Evolutionary conservation across 2,888 invertebrate species (phyloP), one percentile per base, ranked within the genome.

Genomic region (Patella depressa): DNA sequence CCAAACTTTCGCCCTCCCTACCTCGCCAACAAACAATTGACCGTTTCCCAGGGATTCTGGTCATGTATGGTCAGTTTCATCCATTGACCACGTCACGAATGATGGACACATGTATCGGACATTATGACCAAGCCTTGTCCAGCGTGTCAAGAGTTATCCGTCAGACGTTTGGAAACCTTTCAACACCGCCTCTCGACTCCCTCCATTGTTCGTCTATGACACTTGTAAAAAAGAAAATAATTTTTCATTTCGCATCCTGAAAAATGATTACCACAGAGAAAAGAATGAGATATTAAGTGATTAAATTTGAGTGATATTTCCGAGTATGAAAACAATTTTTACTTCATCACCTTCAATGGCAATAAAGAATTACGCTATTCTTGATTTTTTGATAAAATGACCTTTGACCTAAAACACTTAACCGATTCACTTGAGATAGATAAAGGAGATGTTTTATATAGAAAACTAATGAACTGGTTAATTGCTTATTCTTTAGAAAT

Each of bases 91-190:
- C 65, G 19, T 65, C 65, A 65, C 65, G 65, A 65, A 65, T 65
- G 65, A 65, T 65, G 65, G 65, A 65, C 65, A 65, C 65, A 24
- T 65, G 65, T 65, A 65, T 65, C 65, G 65, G 65, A 65, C 65
- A 65, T 65, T 65, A 65, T 65, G 65, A 65, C 24, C 65, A 65
- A 65, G 65, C 65, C 19, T 65, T 65, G 65, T 65, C 65, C 65
- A 65, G 65, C 65, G 65, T 65, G 65, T 65, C 65, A 65, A 65
- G 65, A 65, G 65, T 65, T 65, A 65, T 65, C 65, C 65, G 65
- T 65, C 65, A 65, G 65, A 65, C 19, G 65, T 65, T 65, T 65
- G 65, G 65, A 65, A 65, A 65, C 65, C 65, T 65, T 65, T 65
- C 65, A 65, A 65, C 19, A 19, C 24, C 24, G 11, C 24, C 65